phyloP scores from a whole-genome alignment of 2,888 invertebrate species.

The Unio delphinus region DNA sequence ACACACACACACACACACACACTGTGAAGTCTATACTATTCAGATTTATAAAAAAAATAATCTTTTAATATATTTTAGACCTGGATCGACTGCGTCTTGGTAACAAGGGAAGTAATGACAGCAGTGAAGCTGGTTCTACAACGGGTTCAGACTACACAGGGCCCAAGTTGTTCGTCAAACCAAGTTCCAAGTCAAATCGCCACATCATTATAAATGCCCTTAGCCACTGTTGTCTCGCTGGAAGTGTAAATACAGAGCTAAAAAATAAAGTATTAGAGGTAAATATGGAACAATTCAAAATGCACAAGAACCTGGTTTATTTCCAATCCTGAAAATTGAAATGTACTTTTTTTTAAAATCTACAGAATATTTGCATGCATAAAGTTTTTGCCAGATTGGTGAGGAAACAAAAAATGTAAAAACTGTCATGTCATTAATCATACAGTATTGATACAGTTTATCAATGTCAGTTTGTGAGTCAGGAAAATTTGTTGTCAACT shows the following conservation, averaged over 20 bases:
- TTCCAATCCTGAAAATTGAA: too few relatives aligned
- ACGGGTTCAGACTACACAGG: conserved; percentile 76
- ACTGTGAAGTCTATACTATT: too few relatives aligned
- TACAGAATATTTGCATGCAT: too few relatives aligned
- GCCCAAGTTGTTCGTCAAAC: conserved; percentile 96
- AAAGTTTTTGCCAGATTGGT: too few relatives aligned
- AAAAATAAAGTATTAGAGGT: conserved; percentile 91
- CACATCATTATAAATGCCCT: conserved; percentile 97
- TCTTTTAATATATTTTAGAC: conserved; percentile 7
- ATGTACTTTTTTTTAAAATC: too few relatives aligned
- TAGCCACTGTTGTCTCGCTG: conserved; percentile 98
- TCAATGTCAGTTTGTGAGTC: too few relatives aligned
- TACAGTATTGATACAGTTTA: too few relatives aligned
- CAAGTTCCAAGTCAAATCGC: conserved; percentile 96
- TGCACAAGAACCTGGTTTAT: not conserved
- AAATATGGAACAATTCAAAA: conserved; percentile 11
- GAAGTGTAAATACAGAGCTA: conserved; percentile 94
- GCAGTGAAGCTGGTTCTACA: conserved; percentile 49
- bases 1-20: too few relatives aligned
- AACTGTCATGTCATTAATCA: too few relatives aligned
- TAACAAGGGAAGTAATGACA: conserved; percentile 35
- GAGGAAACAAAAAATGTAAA: too few relatives aligned
- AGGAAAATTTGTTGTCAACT: too few relatives aligned
- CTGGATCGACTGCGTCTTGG: conserved; percentile 4
- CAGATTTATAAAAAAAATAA: not conserved